Evolutionary conservation across 2,888 invertebrate genomes (phyloP).

Genomic region (Sialis lutaria): DNA sequence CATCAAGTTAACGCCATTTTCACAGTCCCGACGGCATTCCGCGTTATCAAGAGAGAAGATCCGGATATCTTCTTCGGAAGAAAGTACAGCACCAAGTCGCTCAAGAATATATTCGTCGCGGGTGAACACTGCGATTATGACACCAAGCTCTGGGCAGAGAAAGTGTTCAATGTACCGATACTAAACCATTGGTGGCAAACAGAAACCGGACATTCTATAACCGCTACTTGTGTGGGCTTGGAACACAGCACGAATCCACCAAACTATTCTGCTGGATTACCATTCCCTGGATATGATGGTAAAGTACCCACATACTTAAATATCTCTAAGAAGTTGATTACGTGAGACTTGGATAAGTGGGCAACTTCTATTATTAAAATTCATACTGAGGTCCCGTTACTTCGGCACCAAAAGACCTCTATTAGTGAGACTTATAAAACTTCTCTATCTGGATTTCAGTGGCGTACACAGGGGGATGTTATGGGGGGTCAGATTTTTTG

Average conservation of each 20-base stretch:
- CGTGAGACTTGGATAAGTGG: too few relatives aligned
- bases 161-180: slow-evolving; percentile 52
- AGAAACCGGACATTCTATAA: slow-evolving; percentile 82
- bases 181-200: slow-evolving; percentile 98
- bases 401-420: too few relatives aligned
- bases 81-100: slow-evolving; percentile 51
- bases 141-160: slow-evolving; percentile 63
- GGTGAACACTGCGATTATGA: slow-evolving; percentile 91
- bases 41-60: slow-evolving; percentile 70
- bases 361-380: too few relatives aligned
- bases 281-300: slow-evolving; percentile 80
- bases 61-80: slow-evolving; percentile 49
- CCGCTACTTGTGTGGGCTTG: slow-evolving; percentile 66
- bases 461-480: too few relatives aligned
- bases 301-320: slow-evolving; percentile 13
- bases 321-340: not conserved
- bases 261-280: slow-evolving; percentile 63
- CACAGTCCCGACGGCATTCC: slow-evolving; percentile 79
- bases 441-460: too few relatives aligned
- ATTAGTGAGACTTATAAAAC: too few relatives aligned
- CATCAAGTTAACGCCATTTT: slow-evolving; percentile 74
- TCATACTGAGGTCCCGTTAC: too few relatives aligned
- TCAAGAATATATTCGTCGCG: slow-evolving; percentile 62
- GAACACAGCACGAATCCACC: slow-evolving; percentile 54
- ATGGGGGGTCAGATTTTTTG: too few relatives aligned